Conservation (phyloP, 2,797 vertebrate genomes). For the Pipistrellus kuhlii region DNA sequence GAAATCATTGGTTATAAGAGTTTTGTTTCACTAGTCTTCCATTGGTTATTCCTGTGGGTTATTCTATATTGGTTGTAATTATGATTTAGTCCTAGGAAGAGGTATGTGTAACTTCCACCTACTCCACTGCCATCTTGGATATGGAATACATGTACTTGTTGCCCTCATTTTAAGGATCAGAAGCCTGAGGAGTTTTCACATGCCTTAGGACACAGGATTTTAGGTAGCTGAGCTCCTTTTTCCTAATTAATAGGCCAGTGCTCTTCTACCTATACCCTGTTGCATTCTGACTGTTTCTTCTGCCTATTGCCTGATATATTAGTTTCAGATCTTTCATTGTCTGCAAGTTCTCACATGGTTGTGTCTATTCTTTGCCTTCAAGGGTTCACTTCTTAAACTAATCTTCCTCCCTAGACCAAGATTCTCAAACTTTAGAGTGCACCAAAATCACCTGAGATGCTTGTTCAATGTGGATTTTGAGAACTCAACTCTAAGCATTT, state of each 20-base stretch:
- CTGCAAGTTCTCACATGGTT: not conserved
- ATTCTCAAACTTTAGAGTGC: not conserved
- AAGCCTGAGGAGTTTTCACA: not conserved
- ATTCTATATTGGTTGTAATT: not conserved
- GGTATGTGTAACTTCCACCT: not conserved
- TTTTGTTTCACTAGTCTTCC: not conserved
- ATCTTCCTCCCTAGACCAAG: not conserved
- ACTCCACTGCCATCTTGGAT: not conserved
- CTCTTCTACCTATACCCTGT: not conserved
- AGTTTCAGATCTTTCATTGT: constrained; percentile 8
- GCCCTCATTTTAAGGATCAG: constrained; percentile 19
- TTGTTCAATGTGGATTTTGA: not conserved
- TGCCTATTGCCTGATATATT: not conserved
- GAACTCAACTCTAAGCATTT: not conserved
- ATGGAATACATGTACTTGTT: not conserved
- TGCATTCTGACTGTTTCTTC: not conserved
- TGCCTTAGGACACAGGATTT: not conserved
- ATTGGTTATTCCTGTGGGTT: not conserved
- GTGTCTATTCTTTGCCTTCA: constrained; percentile 16
- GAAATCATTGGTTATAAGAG: not conserved
- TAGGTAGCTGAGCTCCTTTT: not conserved
- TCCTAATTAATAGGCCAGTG: not conserved
- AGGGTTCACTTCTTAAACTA: not conserved
- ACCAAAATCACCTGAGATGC: not conserved
- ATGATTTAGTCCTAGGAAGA: not conserved